A percentile compares a stretch with the other conserved stretches of the same genome.
Conservation (phyloP, 2,797 vertebrate genomes). For the Dryobates pubescens region DNA sequence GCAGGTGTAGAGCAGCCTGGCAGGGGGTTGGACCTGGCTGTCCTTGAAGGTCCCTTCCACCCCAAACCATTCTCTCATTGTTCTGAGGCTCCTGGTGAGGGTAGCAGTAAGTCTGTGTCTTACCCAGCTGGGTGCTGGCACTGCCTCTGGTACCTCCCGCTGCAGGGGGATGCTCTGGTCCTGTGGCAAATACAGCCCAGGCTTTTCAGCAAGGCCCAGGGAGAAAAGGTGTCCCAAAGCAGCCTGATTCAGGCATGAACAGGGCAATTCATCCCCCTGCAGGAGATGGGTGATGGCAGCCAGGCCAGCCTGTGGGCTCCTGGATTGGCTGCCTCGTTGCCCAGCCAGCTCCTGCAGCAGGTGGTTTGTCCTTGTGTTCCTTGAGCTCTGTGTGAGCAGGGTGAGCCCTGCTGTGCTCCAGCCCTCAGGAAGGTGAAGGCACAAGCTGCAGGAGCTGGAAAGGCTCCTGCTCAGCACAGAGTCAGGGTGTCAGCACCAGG, state of each 20-base stretch:
- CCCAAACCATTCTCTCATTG: too few relatives aligned
- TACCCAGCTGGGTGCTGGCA: fast-evolving
- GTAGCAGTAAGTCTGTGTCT: not conserved
- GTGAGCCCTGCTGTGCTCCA: not conserved
- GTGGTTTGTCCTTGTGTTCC: not conserved
- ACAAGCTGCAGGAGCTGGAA: not conserved
- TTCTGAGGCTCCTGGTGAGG: not conserved
- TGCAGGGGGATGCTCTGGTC: fast-evolving
- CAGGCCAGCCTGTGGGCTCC: fast-evolving
- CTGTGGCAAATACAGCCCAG: fast-evolving
- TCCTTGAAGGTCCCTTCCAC: too few relatives aligned
- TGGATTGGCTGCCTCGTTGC: fast-evolving
- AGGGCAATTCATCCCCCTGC: not conserved
- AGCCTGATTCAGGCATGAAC: not conserved
- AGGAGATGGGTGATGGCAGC: fast-evolving
- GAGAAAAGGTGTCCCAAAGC: not conserved
- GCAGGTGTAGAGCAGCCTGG: not conserved
- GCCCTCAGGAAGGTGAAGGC: fast-evolving
- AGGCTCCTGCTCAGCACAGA: not conserved
- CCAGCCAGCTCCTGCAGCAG: fast-evolving
- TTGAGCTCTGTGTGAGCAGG: fast-evolving
- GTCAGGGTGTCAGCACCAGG: not conserved
- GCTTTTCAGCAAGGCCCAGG: not conserved
- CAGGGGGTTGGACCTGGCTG: too few relatives aligned
- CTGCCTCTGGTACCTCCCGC: not conserved